Evolutionary conservation across 2,797 vertebrate genomes (phyloP).

Genomic region (Xenentodon cancila): DNA sequence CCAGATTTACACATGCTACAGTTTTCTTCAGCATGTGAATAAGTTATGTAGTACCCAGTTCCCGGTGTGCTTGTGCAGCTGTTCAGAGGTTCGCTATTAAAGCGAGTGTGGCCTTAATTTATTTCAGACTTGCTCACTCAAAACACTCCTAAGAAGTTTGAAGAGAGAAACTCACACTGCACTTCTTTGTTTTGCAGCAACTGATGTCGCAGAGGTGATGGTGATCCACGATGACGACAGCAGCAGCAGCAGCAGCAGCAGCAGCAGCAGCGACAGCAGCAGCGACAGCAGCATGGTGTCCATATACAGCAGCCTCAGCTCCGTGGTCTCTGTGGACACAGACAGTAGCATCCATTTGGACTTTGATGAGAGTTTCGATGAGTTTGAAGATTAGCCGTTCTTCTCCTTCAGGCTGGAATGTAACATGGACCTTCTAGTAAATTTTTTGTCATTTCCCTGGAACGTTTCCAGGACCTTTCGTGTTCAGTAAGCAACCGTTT

Average conservation of each 20-base stretch:
- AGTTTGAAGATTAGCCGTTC: constrained; percentile 38
- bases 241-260: constrained; percentile 8
- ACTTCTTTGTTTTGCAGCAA: constrained; percentile 28
- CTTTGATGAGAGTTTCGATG: constrained; percentile 50
- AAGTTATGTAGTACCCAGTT: too few relatives aligned
- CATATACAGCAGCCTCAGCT: constrained; percentile 57
- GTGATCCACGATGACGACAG: constrained; percentile 70
- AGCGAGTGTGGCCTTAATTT: too few relatives aligned
- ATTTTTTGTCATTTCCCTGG: constrained; percentile 1
- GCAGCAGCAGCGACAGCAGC: constrained; percentile 30
- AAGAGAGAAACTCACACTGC: background rate
- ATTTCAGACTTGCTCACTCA: too few relatives aligned
- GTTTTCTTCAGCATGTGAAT: too few relatives aligned
- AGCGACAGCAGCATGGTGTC: constrained; percentile 55
- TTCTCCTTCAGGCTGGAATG: background rate
- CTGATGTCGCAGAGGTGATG: constrained; percentile 49
- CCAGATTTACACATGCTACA: too few relatives aligned
- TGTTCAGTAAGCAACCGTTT: background rate
- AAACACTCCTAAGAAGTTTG: too few relatives aligned
- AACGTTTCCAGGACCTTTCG: constrained; percentile 9
- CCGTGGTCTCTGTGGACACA: constrained; percentile 59
- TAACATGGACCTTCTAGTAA: constrained; percentile 15
- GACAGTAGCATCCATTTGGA: constrained; percentile 59
- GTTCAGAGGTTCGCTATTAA: too few relatives aligned
- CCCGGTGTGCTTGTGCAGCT: too few relatives aligned